phyloP scores from a whole-genome alignment of 2,797 vertebrate genomes.

The Atherinosoma microstoma region DNA sequence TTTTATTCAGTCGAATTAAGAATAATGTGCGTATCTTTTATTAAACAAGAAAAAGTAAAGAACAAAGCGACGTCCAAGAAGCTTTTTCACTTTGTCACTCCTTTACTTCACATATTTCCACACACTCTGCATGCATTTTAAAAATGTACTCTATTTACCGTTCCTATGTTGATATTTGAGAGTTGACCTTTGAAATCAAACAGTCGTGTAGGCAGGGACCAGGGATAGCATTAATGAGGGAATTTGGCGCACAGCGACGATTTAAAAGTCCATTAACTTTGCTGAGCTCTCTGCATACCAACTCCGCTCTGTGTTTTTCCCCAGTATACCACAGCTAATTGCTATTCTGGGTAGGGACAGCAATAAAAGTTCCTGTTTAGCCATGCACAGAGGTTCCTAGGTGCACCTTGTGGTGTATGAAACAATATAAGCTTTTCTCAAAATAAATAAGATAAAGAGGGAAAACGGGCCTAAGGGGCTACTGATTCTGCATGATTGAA shows the following conservation, averaged over 20 bases:
- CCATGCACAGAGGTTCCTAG: slow-evolving; percentile 72
- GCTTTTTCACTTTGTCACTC: slow-evolving; percentile 7
- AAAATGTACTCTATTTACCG: slow-evolving; percentile 81
- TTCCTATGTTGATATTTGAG: slow-evolving; percentile 84
- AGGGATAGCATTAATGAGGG: slow-evolving; percentile 85
- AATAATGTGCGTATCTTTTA: neutral
- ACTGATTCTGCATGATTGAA: slow-evolving; percentile 63
- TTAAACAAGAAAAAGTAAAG: neutral
- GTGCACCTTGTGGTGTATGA: slow-evolving; percentile 62
- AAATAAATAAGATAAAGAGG: slow-evolving; percentile 77
- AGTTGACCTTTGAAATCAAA: slow-evolving; percentile 86
- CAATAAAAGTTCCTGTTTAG: slow-evolving; percentile 81
- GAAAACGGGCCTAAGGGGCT: slow-evolving; percentile 54
- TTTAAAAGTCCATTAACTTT: slow-evolving; percentile 92
- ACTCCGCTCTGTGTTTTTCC: slow-evolving; percentile 81
- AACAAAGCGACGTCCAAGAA: neutral
- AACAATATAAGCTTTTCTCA: slow-evolving; percentile 74
- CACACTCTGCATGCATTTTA: slow-evolving; percentile 62
- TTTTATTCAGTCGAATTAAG: neutral
- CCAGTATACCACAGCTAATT: slow-evolving; percentile 83
- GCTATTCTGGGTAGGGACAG: slow-evolving; percentile 79
- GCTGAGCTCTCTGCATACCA: slow-evolving; percentile 85
- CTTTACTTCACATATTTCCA: slow-evolving; percentile 40
- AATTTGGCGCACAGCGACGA: slow-evolving; percentile 84
- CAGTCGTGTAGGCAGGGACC: slow-evolving; percentile 68